Conservation (phyloP, 1,140 invertebrate species). For the Xylocopa sonorina region DNA sequence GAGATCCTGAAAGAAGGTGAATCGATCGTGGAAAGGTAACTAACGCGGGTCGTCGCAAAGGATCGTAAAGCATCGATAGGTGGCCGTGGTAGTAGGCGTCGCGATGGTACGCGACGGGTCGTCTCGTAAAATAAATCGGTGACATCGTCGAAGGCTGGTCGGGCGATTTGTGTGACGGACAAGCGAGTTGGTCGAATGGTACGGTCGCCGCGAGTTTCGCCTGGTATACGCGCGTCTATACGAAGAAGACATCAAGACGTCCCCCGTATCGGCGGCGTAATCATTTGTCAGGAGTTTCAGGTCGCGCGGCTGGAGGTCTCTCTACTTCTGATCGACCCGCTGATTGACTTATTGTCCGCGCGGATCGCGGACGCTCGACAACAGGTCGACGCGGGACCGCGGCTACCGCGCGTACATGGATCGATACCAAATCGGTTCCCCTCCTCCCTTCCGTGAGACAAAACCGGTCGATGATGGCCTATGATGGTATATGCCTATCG, state of each 20-base stretch:
- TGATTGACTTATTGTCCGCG: conserved; percentile 67
- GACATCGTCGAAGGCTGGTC: conserved; percentile 74
- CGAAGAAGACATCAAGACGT: conserved; percentile 71
- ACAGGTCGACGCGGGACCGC: conserved; percentile 28
- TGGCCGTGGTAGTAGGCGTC: conserved; percentile 48
- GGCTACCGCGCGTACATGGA: too few species aligned
- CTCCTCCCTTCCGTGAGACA: too few species aligned
- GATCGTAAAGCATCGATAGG: conserved; percentile 75
- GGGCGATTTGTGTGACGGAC: conserved; percentile 75
- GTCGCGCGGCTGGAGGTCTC: conserved; percentile 59
- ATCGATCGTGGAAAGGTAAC: conserved; percentile 70
- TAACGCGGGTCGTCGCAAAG: too few species aligned
- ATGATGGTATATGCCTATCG: conserved; percentile 52
- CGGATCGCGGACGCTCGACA: conserved; percentile 37
- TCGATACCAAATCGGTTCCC: conserved; percentile 10
- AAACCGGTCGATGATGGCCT: too few species aligned
- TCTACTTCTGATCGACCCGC: conserved; percentile 57
- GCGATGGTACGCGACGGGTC: conserved; percentile 56
- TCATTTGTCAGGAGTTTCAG: conserved; percentile 73
- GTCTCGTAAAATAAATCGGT: conserved; percentile 77
- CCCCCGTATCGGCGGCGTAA: conserved; percentile 68
- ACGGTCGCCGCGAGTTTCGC: conserved; percentile 36
- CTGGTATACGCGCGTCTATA: too few species aligned
- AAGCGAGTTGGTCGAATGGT: conserved; percentile 36
- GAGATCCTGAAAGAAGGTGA: too few species aligned